Percentiles rank a stretch among this genome's conserved stretches.
These are phyloP conservation scores for Polypedilum vanderplanki DNA, from an alignment of 1,140 invertebrate genomes.

Conservation along the genomic window DNA sequence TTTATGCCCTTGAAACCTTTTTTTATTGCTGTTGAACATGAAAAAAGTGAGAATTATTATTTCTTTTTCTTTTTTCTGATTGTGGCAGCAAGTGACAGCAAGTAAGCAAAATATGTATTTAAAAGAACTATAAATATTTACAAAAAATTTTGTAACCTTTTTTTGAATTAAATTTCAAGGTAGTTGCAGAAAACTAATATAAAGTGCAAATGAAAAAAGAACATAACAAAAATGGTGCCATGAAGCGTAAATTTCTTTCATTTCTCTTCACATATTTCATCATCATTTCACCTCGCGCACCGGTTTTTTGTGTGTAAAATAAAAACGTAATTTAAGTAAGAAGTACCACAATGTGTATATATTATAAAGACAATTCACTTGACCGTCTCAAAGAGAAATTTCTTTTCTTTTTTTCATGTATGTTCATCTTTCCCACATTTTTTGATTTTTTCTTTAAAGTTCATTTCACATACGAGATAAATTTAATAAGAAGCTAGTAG, in stretches of 20 bases:
- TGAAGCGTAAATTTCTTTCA: not conserved
- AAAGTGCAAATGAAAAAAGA: not conserved
- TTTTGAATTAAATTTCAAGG: too few relatives aligned
- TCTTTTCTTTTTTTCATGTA: not conserved
- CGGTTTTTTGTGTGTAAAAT: not conserved
- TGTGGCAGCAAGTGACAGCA: not conserved
- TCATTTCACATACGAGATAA: too few relatives aligned
- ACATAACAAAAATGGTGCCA: constrained; percentile 3
- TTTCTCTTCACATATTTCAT: not conserved
- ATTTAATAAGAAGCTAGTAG: too few relatives aligned
- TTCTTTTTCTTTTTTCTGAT: not conserved
- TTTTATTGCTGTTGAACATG: not conserved
- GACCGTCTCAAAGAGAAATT: constrained; percentile 14
- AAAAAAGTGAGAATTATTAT: not conserved
- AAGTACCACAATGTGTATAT: not conserved
- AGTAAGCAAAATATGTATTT: too few relatives aligned
- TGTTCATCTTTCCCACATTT: not conserved
- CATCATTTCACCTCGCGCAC: not conserved
- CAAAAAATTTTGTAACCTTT: too few relatives aligned
- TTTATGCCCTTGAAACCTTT: not conserved
- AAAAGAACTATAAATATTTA: too few relatives aligned
- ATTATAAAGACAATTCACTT: constrained; percentile 2
- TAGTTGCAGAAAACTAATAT: too few relatives aligned
- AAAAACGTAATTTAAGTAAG: not conserved
- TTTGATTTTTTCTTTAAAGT: too few relatives aligned